These are phyloP conservation scores for Acanthopagrus latus DNA, from an alignment of 2,797 vertebrate species.

Conservation along the genomic window DNA sequence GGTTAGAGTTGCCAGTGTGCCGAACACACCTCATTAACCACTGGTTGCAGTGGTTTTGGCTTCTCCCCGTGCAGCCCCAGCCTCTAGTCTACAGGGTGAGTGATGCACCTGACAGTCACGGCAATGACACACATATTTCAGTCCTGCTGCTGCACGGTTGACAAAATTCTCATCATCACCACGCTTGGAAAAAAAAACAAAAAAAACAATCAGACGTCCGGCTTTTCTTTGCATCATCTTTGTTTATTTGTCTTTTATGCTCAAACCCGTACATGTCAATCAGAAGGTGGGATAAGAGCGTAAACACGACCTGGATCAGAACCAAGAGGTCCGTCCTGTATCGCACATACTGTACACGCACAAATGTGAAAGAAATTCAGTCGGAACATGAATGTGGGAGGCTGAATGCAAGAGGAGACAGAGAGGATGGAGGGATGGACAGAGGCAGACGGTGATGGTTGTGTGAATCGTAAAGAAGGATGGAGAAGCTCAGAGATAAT, in stretches of 20 bases:
- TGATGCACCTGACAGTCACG: constrained; percentile 74
- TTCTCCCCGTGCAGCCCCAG: constrained; percentile 48
- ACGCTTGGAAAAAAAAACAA: neutral
- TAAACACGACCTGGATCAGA: neutral
- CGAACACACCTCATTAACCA: constrained; percentile 79
- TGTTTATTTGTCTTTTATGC: constrained; percentile 1
- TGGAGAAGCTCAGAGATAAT: constrained; percentile 71
- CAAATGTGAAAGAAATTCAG: neutral
- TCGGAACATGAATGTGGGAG: constrained; percentile 27
- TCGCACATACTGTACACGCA: neutral
- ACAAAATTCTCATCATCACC: constrained; percentile 12
- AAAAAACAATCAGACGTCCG: constrained; percentile 1
- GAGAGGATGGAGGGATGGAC: constrained; percentile 34
- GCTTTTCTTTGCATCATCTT: neutral
- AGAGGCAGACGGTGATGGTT: constrained; percentile 33
- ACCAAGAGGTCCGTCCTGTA: neutral
- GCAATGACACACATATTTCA: constrained; percentile 70
- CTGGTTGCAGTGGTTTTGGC: constrained; percentile 60
- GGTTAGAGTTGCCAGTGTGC: constrained; percentile 68
- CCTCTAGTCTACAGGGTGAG: constrained; percentile 64
- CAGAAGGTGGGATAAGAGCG: neutral
- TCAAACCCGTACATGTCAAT: neutral
- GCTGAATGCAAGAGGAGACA: constrained; percentile 17
- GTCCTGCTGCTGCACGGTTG: constrained; percentile 13
- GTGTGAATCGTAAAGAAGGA: constrained; percentile 68